Evolutionary conservation across 2,797 vertebrate species (phyloP), one percentile per base, ranked within the genome.

Genomic region (Lagodon rhomboides): DNA sequence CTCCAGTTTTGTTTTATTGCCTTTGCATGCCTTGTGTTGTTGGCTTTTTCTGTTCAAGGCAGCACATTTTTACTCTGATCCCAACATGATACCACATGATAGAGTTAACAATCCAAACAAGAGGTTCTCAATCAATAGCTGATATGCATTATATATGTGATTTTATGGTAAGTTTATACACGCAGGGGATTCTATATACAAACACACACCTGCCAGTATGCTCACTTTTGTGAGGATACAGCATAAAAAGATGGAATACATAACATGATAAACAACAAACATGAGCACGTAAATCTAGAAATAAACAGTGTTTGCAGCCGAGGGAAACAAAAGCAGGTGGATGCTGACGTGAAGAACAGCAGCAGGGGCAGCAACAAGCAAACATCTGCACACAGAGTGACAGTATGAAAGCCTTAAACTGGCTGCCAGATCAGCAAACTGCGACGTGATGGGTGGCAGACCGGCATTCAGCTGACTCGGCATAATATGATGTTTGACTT

Each of bases 301-400:
- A 43, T 34, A 82, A 80, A 80, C 75, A 69, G 30, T 79, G 60
- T 23, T 23, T 51, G 49, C 44, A 68, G 20, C 59, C 17, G 46
- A 54, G 51, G n/a, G 47, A 82, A 82, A 79, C 68, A 86, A 72
- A 80, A 80, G 65, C 66, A 64, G 44, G 49, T 55, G 73, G 38
- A 50, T 77, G 43, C 20, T 53, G 15, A 1, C 12, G 30, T 11
- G 30, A 50, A 27, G 16, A 34, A 47, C 68, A 64, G 22, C 56
- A 72, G 38, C 41, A 53, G 61, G 61, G 38, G 20, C 41, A 56
- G 54, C 56, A 68, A 38, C 61, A 34, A 38, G 54, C 34, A 66
- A 58, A 53, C 50, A 58, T 38, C 20, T 51, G 49, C 15, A 44
- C 27, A 56, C 55, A 25, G 34, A 43, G n/a, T 17, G 73, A 73